Conservation (phyloP, 2,113 vertebrate genomes). For the Grallaria varia region DNA sequence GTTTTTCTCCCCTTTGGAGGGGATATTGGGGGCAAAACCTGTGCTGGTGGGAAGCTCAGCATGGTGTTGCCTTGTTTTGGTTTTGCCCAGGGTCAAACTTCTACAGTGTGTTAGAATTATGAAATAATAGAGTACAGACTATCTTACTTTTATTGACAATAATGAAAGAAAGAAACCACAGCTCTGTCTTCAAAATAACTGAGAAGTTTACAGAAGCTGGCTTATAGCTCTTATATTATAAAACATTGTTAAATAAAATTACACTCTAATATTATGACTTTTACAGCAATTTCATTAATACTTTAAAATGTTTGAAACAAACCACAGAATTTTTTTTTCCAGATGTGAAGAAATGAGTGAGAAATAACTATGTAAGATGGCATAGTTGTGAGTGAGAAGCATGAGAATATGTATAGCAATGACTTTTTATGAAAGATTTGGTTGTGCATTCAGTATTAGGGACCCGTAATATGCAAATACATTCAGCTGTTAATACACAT, state of each 20-base stretch:
- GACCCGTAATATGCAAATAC: conserved; percentile 61
- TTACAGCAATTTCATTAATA: conserved; percentile 32
- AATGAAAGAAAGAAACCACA: not conserved
- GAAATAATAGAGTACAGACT: not conserved
- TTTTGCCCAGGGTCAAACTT: too few species aligned
- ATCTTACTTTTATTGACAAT: not conserved
- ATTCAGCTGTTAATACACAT: conserved; percentile 65
- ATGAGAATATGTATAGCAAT: conserved; percentile 25
- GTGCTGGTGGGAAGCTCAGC: too few species aligned
- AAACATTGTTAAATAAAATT: conserved; percentile 31
- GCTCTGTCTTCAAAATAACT: not conserved
- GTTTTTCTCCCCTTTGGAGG: too few species aligned
- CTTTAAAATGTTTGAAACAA: conserved; percentile 33
- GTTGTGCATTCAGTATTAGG: conserved; percentile 43
- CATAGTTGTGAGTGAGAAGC: not conserved
- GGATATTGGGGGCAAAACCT: too few species aligned
- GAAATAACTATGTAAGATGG: not conserved
- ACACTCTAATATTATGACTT: conserved; percentile 6
- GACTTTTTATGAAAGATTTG: conserved; percentile 41
- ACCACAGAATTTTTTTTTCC: not conserved
- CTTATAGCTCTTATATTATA: not conserved
- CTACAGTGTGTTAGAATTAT: not conserved
- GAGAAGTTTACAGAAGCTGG: conserved; percentile 3
- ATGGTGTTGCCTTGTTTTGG: too few species aligned
- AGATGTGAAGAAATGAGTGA: not conserved